phyloP scores from a whole-genome alignment of 2,113 vertebrate genomes.

The Carassius carassius region DNA sequence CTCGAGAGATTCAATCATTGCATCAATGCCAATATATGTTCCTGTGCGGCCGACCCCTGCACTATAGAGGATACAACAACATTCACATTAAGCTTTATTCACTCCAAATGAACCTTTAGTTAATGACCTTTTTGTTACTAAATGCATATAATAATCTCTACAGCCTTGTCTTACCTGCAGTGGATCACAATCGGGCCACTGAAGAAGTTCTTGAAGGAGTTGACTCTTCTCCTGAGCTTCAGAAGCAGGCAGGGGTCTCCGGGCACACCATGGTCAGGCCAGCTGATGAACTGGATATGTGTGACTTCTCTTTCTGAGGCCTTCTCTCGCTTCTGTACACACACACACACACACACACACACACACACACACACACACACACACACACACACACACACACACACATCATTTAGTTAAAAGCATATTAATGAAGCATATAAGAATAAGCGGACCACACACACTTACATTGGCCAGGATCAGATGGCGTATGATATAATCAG shows the following conservation, averaged over 20 bases:
- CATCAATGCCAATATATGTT: conserved; percentile 93
- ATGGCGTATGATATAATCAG: conserved; percentile 89
- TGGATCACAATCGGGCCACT: conserved; percentile 93
- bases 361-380: too few relatives aligned
- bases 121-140: background rate
- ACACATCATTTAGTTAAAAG: background rate
- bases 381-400: too few relatives aligned
- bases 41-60: conserved; percentile 95
- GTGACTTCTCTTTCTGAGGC: conserved; percentile 85
- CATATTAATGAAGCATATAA: too few relatives aligned
- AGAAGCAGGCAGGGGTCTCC: conserved; percentile 90
- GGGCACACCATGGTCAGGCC: conserved; percentile 96
- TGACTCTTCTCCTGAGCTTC: conserved; percentile 89
- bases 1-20: conserved; percentile 94
- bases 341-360: too few relatives aligned
- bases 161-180: conserved; percentile 82
- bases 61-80: conserved; percentile 64
- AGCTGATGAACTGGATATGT: conserved; percentile 96
- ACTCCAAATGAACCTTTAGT: background rate
- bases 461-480: conserved; percentile 85
- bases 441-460: conserved; percentile 15
- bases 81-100: background rate
- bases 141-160: background rate
- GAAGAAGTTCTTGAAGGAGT: conserved; percentile 92
- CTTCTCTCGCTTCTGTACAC: conserved; percentile 83